A percentile compares a stretch with the other conserved stretches of the same genome.
phyloP scores from a whole-genome alignment of 1,140 invertebrate species.

The Atta texana region DNA sequence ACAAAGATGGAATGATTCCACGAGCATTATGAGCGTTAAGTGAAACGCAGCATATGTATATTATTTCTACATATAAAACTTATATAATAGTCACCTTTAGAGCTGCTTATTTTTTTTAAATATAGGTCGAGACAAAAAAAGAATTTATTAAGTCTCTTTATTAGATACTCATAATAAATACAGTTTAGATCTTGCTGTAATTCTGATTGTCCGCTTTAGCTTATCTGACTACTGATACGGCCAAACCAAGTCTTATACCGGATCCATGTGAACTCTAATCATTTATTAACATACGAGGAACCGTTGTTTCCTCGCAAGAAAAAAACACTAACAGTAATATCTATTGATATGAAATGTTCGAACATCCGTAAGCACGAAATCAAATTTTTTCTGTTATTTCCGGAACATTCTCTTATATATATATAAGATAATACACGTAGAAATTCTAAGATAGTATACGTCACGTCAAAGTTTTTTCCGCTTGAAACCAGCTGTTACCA shows the following conservation, averaged over 20 bases:
- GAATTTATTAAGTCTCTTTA: neutral
- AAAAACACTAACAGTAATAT: neutral
- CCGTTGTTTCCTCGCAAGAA: neutral
- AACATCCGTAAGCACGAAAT: neutral
- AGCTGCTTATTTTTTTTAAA: no score
- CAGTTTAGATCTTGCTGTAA: neutral
- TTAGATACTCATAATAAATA: neutral
- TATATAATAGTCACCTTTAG: no score
- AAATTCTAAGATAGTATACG: conserved; percentile 13
- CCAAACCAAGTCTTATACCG: neutral
- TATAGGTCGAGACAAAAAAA: neutral
- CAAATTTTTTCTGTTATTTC: neutral
- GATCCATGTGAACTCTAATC: neutral
- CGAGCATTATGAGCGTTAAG: no score
- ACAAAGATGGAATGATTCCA: no score
- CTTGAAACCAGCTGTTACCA: conserved; percentile 13
- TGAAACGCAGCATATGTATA: no score
- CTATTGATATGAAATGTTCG: neutral
- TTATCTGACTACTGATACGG: neutral
- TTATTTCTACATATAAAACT: no score
- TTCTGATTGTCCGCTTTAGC: neutral
- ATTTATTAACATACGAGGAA: neutral
- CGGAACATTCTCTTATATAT: neutral
- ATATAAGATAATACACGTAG: neutral
- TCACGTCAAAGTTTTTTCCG: conserved; percentile 18